Conservation (phyloP, 2,113 vertebrate genomes). For the Corynorhinus townsendii region DNA sequence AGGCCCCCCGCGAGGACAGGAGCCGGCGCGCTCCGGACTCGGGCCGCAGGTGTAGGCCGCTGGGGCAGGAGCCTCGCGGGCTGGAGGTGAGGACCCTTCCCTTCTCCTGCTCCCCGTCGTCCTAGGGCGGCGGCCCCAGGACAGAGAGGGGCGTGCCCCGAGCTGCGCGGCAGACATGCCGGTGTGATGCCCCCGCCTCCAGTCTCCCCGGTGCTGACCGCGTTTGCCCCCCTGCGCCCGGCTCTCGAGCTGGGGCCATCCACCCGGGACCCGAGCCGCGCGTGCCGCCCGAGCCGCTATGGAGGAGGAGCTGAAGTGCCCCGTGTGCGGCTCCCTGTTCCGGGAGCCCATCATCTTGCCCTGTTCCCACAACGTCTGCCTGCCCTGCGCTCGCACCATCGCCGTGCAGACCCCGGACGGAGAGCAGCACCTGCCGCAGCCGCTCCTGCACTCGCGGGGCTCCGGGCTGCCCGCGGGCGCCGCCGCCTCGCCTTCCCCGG, state of each 20-base stretch:
- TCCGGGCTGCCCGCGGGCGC: constrained; percentile 66
- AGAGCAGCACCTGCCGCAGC: constrained; percentile 84
- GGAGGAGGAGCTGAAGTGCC: constrained; percentile 98
- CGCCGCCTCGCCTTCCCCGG: constrained; percentile 24
- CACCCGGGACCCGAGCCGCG: not conserved
- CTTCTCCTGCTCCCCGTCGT: not conserved
- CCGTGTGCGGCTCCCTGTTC: constrained; percentile 94
- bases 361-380: constrained; percentile 94
- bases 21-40: too few relatives aligned
- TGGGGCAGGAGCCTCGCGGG: not conserved
- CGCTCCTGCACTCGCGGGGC: constrained; percentile 83
- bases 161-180: not conserved
- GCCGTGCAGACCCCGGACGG: constrained; percentile 93
- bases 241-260: not conserved
- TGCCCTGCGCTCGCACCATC: constrained; percentile 95
- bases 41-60: not conserved
- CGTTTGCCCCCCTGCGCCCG: not conserved
- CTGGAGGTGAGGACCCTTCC: constrained; percentile 44
- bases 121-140: constrained; percentile 37
- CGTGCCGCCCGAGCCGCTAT: constrained; percentile 73
- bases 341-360: constrained; percentile 92
- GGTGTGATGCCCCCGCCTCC: not conserved
- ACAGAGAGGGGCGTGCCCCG: constrained; percentile 59
- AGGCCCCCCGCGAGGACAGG: not conserved
- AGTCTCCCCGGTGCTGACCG: not conserved